A percentile compares a stretch with the other conserved stretches of the same genome.
These are phyloP conservation scores for Caenorhabditis sp. DNA, from an alignment of 2,888 invertebrate genomes.

Conservation along the genomic window DNA sequence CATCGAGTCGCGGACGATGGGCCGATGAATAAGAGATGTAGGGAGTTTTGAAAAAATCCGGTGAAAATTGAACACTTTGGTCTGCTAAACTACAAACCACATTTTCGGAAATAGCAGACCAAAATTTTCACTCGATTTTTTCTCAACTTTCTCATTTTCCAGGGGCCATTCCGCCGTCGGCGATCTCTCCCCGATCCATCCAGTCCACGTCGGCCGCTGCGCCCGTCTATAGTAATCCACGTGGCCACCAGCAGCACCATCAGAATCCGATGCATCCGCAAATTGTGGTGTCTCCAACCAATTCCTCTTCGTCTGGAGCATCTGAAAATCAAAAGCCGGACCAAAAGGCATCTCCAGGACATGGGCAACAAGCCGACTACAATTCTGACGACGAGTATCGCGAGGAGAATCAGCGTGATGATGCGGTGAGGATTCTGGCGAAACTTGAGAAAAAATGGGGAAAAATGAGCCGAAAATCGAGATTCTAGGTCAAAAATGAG, in stretches of 20 bases:
- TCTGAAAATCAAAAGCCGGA: neutral
- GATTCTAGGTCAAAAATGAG: neutral
- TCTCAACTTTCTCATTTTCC: neutral
- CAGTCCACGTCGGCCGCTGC: neutral
- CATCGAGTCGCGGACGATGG: slow-evolving; percentile 15
- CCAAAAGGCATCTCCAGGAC: neutral
- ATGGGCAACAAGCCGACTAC: neutral
- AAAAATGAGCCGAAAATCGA: neutral
- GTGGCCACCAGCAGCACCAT: neutral
- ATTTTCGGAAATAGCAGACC: neutral
- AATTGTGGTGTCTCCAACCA: neutral
- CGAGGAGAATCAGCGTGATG: slow-evolving; percentile 30
- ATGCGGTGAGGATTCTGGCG: slow-evolving; percentile 6
- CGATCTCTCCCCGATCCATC: neutral
- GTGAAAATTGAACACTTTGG: no score
- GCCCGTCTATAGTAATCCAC: neutral
- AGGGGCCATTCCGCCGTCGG: slow-evolving; percentile 1
- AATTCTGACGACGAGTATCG: slow-evolving; percentile 36
- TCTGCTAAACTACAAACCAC: slow-evolving; percentile 8
- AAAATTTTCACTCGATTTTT: no score
- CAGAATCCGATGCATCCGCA: no score
- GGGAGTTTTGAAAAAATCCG: neutral
- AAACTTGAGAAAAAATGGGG: neutral
- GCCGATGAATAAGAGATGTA: neutral
- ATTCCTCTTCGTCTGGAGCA: neutral